Evolutionary conservation across 2,797 vertebrate species (phyloP), one percentile per base, ranked within the genome.

Genomic region (Vespertilio murinus): DNA sequence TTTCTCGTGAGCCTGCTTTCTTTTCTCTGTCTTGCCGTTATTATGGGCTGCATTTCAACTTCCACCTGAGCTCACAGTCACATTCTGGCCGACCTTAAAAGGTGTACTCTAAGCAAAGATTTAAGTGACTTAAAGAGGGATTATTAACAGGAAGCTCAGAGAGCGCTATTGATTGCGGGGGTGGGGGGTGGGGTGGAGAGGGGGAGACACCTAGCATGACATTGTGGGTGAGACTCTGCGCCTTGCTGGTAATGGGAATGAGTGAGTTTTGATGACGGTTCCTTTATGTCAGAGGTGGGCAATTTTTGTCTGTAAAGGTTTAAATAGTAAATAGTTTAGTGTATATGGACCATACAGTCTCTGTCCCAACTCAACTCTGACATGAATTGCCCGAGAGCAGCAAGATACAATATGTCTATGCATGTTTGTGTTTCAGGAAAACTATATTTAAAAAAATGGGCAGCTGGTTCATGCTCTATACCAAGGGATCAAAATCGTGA

Each of bases 271-370:
- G 79, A 33, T 42, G 30, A 45, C 69, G 20, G 8, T 64, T 79
- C 17, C 59, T 77, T 75, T 73, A 52, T 22, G 33, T 56, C 23
- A 86, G 16, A 33, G 3, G 4, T 35, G 1, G 7, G 54, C 52
- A 25, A 8, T 40, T 52, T 64, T 77, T 80, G 52, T 33, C 52
- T 77, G 12, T 91, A 49, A 80, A 40, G 17, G 5, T 85, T 25
- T 67, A 87, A 64, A 65, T 56, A 90, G 54, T 69, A 96, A 93
- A 85, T 81, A 88, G 64, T 85, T 91, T 85, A 78, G 71, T 84
- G 30, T 90, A 14, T 54, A 30, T 56, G 59, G 64, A 35, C 52
- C 38, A 47, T 67, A 22, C 23, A 70, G 4, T 83, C 16, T 94
- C 65, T 90, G 52, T 88, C 59, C 82, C 4, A 28, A 77, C 3